phyloP scores from a whole-genome alignment of 2,797 vertebrate species.

The Gymnodraco acuticeps region DNA sequence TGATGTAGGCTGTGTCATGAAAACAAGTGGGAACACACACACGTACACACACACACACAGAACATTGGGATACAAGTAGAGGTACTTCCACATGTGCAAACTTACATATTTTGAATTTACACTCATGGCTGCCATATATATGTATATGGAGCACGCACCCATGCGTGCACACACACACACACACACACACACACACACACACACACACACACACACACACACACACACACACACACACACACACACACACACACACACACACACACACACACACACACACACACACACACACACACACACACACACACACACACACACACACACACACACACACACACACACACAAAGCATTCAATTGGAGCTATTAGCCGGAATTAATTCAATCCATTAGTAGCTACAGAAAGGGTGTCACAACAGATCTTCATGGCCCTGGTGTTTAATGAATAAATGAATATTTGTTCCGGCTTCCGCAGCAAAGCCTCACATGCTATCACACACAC shows the following conservation, averaged over 20 bases:
- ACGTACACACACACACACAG: slow-evolving; percentile 10
- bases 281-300: background rate
- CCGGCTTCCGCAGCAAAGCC: slow-evolving; percentile 70
- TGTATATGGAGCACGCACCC: background rate
- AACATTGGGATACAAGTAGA: slow-evolving; percentile 30
- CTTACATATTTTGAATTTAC: slow-evolving; percentile 45
- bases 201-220: background rate
- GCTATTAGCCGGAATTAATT: slow-evolving; percentile 84
- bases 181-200: background rate
- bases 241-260: slow-evolving; percentile 16
- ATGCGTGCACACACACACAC: background rate
- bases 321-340: slow-evolving; percentile 6
- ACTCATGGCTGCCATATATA: slow-evolving; percentile 24
- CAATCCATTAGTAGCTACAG: slow-evolving; percentile 81
- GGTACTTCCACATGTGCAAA: slow-evolving; percentile 51
- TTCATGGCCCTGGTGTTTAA: slow-evolving; percentile 81
- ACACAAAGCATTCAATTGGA: slow-evolving; percentile 37
- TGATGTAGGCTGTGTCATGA: slow-evolving; percentile 70
- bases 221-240: background rate
- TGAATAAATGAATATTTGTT: slow-evolving; percentile 90
- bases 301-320: slow-evolving; percentile 4
- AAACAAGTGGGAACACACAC: slow-evolving; percentile 57
- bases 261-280: background rate
- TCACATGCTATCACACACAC: slow-evolving; percentile 38
- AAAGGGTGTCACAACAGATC: slow-evolving; percentile 81